phyloP scores from a whole-genome alignment of 1,140 invertebrate species.

The Hylaeus volcanicus region DNA sequence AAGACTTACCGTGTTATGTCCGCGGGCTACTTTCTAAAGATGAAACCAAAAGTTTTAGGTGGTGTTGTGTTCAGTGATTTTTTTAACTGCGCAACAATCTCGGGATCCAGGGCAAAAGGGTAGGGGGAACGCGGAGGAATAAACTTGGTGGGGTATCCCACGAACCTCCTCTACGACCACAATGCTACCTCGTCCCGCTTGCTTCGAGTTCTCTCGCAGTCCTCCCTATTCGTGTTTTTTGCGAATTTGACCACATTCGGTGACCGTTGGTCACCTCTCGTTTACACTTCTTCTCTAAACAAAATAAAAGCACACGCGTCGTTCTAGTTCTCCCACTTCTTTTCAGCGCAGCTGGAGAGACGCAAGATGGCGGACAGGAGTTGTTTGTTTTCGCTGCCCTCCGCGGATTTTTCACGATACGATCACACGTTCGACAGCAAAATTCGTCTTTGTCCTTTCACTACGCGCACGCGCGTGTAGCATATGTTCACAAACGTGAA shows the following conservation, averaged over 20 bases:
- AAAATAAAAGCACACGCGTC: conserved; percentile 22
- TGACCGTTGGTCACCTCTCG: conserved; percentile 68
- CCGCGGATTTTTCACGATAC: conserved; percentile 29
- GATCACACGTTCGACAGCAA: conserved; percentile 18
- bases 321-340: conserved; percentile 31
- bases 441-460: neutral
- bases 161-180: conserved; percentile 50
- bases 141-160: conserved; percentile 59
- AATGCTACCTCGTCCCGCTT: conserved; percentile 68
- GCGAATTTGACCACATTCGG: conserved; percentile 72
- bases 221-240: conserved; percentile 58
- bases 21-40: conserved; percentile 23
- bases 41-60: conserved; percentile 24
- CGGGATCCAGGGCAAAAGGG: conserved; percentile 65
- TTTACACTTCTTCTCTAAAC: conserved; percentile 24
- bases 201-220: conserved; percentile 60
- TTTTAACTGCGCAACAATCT: conserved; percentile 73
- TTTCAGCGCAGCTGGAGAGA: conserved; percentile 59
- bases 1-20: conserved; percentile 38
- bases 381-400: conserved; percentile 63
- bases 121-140: conserved; percentile 59
- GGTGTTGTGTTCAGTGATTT: conserved; percentile 50
- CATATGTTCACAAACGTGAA: conserved; percentile 21
- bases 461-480: conserved; percentile 34
- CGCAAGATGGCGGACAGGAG: conserved; percentile 67